Conservation (phyloP, 2,888 invertebrate species). For the Andrena flavipes region DNA sequence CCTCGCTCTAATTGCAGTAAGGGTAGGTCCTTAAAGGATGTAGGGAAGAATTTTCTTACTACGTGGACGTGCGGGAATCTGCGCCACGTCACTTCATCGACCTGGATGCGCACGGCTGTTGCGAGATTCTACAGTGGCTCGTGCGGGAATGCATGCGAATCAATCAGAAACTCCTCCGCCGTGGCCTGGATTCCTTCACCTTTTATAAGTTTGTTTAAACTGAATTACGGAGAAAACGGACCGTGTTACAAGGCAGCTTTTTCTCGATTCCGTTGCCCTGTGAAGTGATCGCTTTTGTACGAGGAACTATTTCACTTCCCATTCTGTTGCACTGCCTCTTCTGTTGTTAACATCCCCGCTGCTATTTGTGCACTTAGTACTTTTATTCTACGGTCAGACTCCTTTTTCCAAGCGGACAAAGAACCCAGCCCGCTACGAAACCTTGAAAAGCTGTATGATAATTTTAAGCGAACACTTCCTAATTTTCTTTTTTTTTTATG, state of each 20-base stretch:
- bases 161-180: conserved; percentile 15
- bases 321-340: not conserved
- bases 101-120: conserved; percentile 9
- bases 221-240: conserved; percentile 25
- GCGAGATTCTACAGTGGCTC: conserved; percentile 25
- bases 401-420: conserved; percentile 2
- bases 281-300: conserved; percentile 28
- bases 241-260: too few relatives aligned
- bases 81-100: conserved; percentile 29
- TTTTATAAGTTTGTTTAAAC: conserved; percentile 50
- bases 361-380: not conserved
- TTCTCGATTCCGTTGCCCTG: not conserved
- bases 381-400: not conserved
- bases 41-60: conserved; percentile 25
- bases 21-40: not conserved
- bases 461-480: not conserved
- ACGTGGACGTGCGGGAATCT: conserved; percentile 29
- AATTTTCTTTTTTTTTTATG: not conserved
- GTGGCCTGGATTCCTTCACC: conserved; percentile 22
- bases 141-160: conserved; percentile 40
- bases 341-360: conserved; percentile 30
- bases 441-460: not conserved
- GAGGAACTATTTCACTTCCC: conserved; percentile 41
- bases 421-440: not conserved
- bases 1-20: not conserved